These are phyloP conservation scores for Helicoverpa zea DNA, from an alignment of 1,140 invertebrate genomes.

Conservation along the genomic window DNA sequence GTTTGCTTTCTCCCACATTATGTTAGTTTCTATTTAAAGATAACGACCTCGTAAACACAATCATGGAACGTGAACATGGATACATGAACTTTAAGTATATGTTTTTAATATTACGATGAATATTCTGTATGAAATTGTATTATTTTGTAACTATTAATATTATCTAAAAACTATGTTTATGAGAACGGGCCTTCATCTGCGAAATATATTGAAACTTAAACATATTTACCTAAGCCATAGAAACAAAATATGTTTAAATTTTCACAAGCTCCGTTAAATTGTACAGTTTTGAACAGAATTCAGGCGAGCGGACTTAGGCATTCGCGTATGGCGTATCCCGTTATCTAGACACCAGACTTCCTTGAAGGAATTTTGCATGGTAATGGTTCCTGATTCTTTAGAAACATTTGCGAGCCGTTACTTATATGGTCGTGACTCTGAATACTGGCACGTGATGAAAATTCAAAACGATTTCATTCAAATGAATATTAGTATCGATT, in stretches of 20 bases:
- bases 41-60: slow-evolving; percentile 45
- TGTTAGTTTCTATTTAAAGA: slow-evolving; percentile 43
- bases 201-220: neutral
- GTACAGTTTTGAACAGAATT: slow-evolving; percentile 3
- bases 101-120: neutral
- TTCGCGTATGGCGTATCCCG: slow-evolving; percentile 54
- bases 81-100: slow-evolving; percentile 10
- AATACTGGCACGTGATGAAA: slow-evolving; percentile 73
- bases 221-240: neutral
- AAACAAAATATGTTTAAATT: slow-evolving; percentile 5
- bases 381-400: slow-evolving; percentile 66
- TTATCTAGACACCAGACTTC: slow-evolving; percentile 59
- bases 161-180: too few relatives aligned
- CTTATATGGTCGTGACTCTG: slow-evolving; percentile 67
- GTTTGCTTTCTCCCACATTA: slow-evolving; percentile 40
- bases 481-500: slow-evolving; percentile 61
- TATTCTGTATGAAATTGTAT: slow-evolving; percentile 1
- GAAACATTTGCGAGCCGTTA: slow-evolving; percentile 72
- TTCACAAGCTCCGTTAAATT: neutral
- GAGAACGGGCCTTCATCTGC: too few relatives aligned
- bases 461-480: slow-evolving; percentile 69
- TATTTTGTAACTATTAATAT: neutral
- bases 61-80: slow-evolving; percentile 14
- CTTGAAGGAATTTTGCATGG: slow-evolving; percentile 64
- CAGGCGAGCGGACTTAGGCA: slow-evolving; percentile 40